phyloP scores from a whole-genome alignment of 2,888 invertebrate genomes.

The Tryphoninae sp. region DNA sequence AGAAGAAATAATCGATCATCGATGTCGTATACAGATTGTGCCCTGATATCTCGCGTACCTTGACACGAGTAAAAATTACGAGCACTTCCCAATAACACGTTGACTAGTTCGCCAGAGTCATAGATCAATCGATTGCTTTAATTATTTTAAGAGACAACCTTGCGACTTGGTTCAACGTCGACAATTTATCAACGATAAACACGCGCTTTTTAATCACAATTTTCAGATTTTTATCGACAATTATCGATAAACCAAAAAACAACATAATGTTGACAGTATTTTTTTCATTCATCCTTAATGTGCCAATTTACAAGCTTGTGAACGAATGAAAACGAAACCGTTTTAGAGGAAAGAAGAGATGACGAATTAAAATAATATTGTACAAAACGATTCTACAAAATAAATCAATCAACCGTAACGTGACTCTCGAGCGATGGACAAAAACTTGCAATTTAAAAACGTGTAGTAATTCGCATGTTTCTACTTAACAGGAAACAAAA shows the following conservation, averaged over 20 bases:
- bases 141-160: slow-evolving; percentile 44
- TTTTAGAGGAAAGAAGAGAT: background rate
- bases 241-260: background rate
- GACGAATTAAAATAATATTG: background rate
- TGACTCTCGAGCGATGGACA: no score
- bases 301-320: background rate
- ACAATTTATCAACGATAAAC: background rate
- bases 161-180: background rate
- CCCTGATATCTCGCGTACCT: background rate
- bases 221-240: background rate
- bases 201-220: background rate
- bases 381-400: no score
- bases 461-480: no score
- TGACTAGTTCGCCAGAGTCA: background rate
- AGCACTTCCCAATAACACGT: slow-evolving; percentile 7
- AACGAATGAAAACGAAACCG: background rate
- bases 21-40: background rate
- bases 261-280: background rate
- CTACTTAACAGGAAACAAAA: no score
- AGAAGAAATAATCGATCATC: background rate
- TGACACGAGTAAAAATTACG: background rate
- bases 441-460: no score
- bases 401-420: no score
- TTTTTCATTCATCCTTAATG: background rate
- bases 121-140: slow-evolving; percentile 42